phyloP scores from a whole-genome alignment of 1,140 invertebrate genomes.

The Ylistrum balloti region DNA sequence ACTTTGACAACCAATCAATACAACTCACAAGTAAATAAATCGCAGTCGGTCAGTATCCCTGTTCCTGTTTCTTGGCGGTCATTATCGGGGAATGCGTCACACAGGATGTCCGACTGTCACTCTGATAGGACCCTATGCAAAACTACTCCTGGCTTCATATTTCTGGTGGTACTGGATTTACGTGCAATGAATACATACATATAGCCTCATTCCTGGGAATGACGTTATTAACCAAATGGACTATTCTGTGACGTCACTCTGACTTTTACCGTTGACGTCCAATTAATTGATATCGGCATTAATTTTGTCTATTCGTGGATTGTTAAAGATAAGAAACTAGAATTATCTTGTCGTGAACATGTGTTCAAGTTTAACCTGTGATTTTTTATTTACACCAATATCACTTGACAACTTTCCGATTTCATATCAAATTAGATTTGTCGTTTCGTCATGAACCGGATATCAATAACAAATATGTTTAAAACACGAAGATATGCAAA shows the following conservation, averaged over 20 bases:
- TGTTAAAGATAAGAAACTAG: too few relatives aligned
- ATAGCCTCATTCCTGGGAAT: background rate
- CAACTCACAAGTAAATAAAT: conserved; percentile 1
- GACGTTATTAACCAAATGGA: background rate
- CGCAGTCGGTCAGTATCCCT: background rate
- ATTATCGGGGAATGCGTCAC: background rate
- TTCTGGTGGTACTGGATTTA: background rate
- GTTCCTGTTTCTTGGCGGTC: background rate
- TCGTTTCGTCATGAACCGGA: too few relatives aligned
- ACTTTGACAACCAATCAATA: background rate
- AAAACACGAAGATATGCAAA: too few relatives aligned
- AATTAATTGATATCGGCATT: too few relatives aligned
- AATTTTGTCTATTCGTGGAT: too few relatives aligned
- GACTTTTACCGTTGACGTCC: background rate
- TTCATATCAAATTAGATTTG: too few relatives aligned
- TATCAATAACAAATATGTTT: too few relatives aligned
- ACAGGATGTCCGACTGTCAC: background rate
- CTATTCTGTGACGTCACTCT: background rate
- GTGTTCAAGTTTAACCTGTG: too few relatives aligned
- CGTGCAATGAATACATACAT: background rate
- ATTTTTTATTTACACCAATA: too few relatives aligned
- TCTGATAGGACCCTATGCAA: too few relatives aligned
- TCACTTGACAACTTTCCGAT: too few relatives aligned
- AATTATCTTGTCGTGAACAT: too few relatives aligned
- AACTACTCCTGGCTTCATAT: background rate